A percentile compares a stretch with the other conserved stretches of the same genome.
Evolutionary conservation across 2,888 invertebrate species (phyloP).

Genomic region (Rhamphomyia laevipes): DNA sequence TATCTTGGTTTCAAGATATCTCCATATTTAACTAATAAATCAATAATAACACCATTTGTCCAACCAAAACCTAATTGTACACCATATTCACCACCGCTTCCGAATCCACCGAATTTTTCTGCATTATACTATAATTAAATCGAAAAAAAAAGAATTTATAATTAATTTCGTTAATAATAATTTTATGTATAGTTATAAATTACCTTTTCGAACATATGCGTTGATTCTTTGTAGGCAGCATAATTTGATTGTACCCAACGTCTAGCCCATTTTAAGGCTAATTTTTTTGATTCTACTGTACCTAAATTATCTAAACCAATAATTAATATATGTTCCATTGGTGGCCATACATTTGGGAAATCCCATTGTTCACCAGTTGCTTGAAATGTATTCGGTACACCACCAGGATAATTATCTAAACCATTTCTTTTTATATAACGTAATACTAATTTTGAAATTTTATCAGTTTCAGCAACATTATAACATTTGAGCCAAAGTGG

Average conservation of each 20-base stretch:
- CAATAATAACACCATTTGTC: conserved; percentile 84
- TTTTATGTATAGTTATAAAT: conserved; percentile 12
- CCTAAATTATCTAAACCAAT: conserved; percentile 61
- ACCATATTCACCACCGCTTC: conserved; percentile 85
- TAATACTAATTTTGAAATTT: conserved; percentile 48
- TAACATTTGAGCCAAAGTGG: conserved; percentile 75
- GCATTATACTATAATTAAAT: conserved; percentile 51
- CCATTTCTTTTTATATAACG: conserved; percentile 57
- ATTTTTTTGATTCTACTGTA: conserved; percentile 47
- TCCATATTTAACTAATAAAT: conserved; percentile 62
- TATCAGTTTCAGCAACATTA: conserved; percentile 43
- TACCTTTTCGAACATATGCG: conserved; percentile 78
- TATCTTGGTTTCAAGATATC: conserved; percentile 30
- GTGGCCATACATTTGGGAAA: conserved; percentile 91
- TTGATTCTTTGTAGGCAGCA: conserved; percentile 55
- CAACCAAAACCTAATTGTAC: conserved; percentile 89
- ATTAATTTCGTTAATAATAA: neutral
- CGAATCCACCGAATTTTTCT: conserved; percentile 48
- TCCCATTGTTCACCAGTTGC: conserved; percentile 84
- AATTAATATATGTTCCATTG: conserved; percentile 73
- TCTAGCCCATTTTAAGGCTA: conserved; percentile 60
- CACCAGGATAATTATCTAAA: conserved; percentile 54
- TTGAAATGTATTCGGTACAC: conserved; percentile 66
- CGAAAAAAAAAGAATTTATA: neutral
- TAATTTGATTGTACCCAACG: conserved; percentile 76